Conservation (phyloP, 2,797 vertebrate species). For the Gallinago nigripennis region DNA sequence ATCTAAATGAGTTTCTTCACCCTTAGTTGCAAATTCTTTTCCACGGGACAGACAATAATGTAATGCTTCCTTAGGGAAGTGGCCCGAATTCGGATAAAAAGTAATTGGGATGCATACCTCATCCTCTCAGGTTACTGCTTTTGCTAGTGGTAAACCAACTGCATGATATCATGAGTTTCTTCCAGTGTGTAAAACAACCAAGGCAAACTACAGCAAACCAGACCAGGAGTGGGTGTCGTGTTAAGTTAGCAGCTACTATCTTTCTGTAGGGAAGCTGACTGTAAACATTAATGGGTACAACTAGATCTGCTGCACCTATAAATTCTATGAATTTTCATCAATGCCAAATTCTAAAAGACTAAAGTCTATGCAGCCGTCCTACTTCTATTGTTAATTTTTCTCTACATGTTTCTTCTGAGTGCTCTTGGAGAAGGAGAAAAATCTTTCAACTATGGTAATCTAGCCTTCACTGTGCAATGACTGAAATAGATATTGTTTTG, state of each 20-base stretch:
- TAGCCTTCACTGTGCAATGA: neutral
- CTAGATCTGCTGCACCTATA: neutral
- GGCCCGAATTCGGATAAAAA: too few species aligned
- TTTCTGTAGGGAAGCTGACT: neutral
- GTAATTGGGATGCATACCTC: too few species aligned
- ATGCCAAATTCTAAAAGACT: neutral
- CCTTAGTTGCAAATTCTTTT: too few species aligned
- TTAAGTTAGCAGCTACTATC: neutral
- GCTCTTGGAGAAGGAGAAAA: constrained; percentile 8
- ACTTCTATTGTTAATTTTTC: neutral
- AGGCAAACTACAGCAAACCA: neutral
- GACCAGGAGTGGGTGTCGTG: neutral
- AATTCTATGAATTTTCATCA: neutral
- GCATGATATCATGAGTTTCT: neutral
- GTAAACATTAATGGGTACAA: neutral
- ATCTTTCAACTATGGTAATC: constrained; percentile 38
- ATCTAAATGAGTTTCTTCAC: too few species aligned
- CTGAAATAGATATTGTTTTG: constrained; percentile 28
- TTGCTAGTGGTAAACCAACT: neutral
- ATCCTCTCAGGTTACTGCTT: neutral
- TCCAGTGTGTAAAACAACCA: neutral
- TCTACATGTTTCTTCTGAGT: neutral
- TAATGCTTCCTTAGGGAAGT: too few species aligned
- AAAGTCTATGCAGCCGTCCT: neutral
- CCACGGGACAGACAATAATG: too few species aligned